These are phyloP conservation scores for Oryzias sinensis DNA, from an alignment of 2,797 vertebrate species.

Conservation along the genomic window DNA sequence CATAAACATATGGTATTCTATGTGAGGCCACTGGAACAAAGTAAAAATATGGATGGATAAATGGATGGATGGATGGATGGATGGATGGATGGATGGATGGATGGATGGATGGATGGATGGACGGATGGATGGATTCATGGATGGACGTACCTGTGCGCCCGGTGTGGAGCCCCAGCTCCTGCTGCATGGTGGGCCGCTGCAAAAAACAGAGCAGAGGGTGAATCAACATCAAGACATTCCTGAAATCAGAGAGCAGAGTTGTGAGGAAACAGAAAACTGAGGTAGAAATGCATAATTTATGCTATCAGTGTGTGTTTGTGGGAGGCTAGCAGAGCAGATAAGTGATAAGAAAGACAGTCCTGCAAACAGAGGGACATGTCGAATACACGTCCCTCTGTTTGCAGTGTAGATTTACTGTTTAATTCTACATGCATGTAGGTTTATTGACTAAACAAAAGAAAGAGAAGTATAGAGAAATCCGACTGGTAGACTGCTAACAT, in stretches of 20 bases:
- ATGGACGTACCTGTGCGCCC: neutral
- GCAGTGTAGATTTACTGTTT: no score
- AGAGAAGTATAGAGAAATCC: no score
- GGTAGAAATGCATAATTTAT: constrained; percentile 56
- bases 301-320: constrained; percentile 7
- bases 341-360: constrained; percentile 7
- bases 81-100: neutral
- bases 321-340: constrained; percentile 17
- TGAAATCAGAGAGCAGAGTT: constrained; percentile 33
- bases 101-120: neutral
- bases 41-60: no score
- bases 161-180: constrained; percentile 1
- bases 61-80: no score
- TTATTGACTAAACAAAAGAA: no score
- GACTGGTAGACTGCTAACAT: no score
- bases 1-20: no score
- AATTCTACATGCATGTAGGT: no score
- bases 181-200: neutral
- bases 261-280: constrained; percentile 49
- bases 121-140: neutral
- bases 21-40: no score
- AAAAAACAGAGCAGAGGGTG: neutral
- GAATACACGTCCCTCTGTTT: neutral
- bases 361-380: neutral
- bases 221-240: constrained; percentile 36